Evolutionary conservation across 2,797 vertebrate genomes (phyloP), one percentile per base, ranked within the genome.

Genomic region (Notolepis coatsorum): DNA sequence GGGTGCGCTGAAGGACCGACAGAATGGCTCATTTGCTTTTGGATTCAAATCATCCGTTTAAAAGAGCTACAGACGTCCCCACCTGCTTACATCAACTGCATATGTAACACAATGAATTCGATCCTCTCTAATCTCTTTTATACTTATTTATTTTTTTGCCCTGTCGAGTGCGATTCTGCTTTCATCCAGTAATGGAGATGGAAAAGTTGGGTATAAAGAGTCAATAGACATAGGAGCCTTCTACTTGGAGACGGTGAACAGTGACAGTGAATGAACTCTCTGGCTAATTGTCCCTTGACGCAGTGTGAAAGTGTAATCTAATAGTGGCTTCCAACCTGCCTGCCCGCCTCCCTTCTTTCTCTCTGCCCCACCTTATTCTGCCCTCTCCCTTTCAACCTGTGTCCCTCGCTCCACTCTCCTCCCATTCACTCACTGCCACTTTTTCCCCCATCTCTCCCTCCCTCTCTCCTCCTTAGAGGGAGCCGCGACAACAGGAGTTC

Each of bases 401-500:
- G n/a, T 25, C 10, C 28, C 60, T 9, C 30, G 30, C 50, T 60
- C 42, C 20, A 50, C 4, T 41, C 24, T 43, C 23, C 20, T 35
- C 12, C 31, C 56, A 24, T 4, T 30, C 42, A 23, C 30, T 21
- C 31, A 31, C 39, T 27, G 18, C 7, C 23, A 39, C 41, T 48
- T n/a, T n/a, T n/a, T 30, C 12, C 38, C n/a, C 37, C 38, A 0
- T 52, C 41, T 10, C 52, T 7, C 28, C 54, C 45, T 43, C 57
- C 1, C 20, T 18, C 48, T 56, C 57, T 38, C 31, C 35, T 42
- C 15, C 18, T 10, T 84, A 98, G 97, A 88, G 93, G 93, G 53
- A 79, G 41, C 48, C 71, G 49, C 73, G 88, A 86, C 57, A 76
- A 84, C 53, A 80, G 54, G 1, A 84, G 63, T 61, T 82, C 83